Percentiles rank a stretch among this genome's conserved stretches.
These are phyloP conservation scores for Myotis myotis DNA, from an alignment of 2,797 vertebrate genomes.

Conservation along the genomic window DNA sequence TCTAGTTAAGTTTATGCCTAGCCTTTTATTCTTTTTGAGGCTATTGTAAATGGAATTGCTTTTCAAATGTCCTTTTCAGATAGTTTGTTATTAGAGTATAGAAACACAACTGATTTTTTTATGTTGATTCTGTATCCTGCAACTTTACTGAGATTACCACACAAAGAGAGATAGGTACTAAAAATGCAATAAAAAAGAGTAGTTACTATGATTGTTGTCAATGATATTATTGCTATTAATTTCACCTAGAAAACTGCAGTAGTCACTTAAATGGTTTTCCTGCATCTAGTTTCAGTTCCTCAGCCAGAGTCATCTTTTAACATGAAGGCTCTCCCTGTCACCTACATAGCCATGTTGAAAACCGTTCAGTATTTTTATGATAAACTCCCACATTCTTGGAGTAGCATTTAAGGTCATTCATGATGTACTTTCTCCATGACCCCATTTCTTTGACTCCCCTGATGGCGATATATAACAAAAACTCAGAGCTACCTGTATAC, in stretches of 20 bases:
- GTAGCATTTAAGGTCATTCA: not conserved
- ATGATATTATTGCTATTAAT: not conserved
- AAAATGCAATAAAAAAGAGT: not conserved
- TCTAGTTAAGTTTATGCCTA: not conserved
- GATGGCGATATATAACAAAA: not conserved
- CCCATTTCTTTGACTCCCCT: not conserved
- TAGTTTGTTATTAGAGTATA: not conserved
- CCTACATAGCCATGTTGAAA: not conserved
- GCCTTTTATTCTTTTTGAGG: not conserved
- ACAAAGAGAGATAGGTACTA: not conserved
- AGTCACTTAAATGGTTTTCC: not conserved
- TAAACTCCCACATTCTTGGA: not conserved
- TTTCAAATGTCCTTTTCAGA: not conserved
- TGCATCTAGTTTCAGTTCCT: not conserved
- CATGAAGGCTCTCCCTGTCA: not conserved
- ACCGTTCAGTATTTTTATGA: not conserved
- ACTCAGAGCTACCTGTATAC: not conserved
- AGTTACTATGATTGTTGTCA: not conserved
- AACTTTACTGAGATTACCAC: not conserved
- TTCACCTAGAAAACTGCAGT: not conserved
- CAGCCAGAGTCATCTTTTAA: not conserved
- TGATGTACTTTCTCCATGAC: not conserved
- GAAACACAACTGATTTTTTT: not conserved
- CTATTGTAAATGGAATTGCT: not conserved
- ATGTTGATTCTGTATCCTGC: not conserved